These are phyloP conservation scores for Noctua fimbriata DNA, from an alignment of 2,888 invertebrate genomes.

Conservation along the genomic window DNA sequence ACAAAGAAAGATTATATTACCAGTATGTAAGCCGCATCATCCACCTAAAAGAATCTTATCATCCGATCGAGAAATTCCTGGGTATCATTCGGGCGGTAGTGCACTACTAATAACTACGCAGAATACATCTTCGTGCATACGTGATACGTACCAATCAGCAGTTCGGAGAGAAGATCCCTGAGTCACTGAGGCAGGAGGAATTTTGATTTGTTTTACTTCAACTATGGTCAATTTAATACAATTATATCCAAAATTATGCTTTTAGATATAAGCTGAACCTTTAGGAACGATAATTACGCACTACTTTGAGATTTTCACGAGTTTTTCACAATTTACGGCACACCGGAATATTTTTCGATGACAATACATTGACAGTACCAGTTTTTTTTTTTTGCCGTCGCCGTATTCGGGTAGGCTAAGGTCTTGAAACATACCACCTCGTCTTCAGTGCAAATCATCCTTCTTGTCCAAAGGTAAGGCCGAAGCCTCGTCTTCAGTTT, in stretches of 20 bases:
- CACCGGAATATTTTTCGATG: conserved; percentile 30
- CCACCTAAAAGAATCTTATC: neutral
- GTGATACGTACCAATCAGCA: conserved; percentile 79
- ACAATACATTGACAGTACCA: neutral
- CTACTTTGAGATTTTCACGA: neutral
- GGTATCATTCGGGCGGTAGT: neutral
- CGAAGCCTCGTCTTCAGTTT: too few relatives aligned
- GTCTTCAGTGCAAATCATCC: too few relatives aligned
- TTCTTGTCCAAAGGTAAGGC: too few relatives aligned
- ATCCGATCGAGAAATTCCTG: neutral
- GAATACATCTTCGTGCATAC: conserved; percentile 2
- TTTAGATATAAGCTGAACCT: neutral
- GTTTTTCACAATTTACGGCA: conserved; percentile 18
- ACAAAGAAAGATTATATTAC: neutral
- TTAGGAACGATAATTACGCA: conserved; percentile 4
- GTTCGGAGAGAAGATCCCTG: conserved; percentile 82
- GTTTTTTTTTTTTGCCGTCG: too few relatives aligned
- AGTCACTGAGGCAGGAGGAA: conserved; percentile 84
- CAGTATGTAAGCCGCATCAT: neutral
- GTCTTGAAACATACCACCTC: too few relatives aligned
- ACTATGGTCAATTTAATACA: conserved; percentile 33
- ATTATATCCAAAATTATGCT: neutral
- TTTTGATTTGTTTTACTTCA: conserved; percentile 76
- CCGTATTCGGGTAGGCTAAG: too few relatives aligned
- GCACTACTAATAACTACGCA: conserved; percentile 5